Evolutionary conservation across 2,888 invertebrate species (phyloP).

Genomic region (Timandra comae): DNA sequence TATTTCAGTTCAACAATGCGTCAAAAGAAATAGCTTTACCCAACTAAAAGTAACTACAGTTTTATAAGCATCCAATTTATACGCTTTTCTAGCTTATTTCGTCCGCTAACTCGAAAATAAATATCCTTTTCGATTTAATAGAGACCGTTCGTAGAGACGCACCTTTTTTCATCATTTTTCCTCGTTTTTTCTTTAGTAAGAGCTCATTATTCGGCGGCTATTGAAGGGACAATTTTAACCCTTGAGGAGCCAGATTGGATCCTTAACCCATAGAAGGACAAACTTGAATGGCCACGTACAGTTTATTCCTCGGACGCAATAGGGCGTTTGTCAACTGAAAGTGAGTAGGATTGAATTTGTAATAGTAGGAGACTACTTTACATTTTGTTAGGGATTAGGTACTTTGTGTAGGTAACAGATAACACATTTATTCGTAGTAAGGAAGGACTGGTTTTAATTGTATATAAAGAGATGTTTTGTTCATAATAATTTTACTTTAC

Average conservation of each 20-base stretch:
- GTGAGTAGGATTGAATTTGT: slow-evolving; percentile 11
- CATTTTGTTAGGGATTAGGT: too few relatives aligned
- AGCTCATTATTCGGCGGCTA: slow-evolving; percentile 30
- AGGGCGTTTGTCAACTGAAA: slow-evolving; percentile 19
- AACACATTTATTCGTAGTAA: too few relatives aligned
- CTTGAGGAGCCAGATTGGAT: slow-evolving; percentile 22
- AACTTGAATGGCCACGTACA: slow-evolving; percentile 31
- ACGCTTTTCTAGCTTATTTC: slow-evolving; percentile 12
- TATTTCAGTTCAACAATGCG: slow-evolving; percentile 3
- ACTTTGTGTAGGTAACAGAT: too few relatives aligned
- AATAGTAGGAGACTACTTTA: too few relatives aligned
- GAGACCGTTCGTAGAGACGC: slow-evolving; percentile 23
- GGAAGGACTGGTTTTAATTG: too few relatives aligned
- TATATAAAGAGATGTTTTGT: too few relatives aligned
- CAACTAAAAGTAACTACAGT: slow-evolving; percentile 10
- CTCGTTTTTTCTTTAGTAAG: slow-evolving; percentile 22
- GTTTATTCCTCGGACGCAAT: slow-evolving; percentile 36
- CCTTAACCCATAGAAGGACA: slow-evolving; percentile 27
- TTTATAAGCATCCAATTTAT: slow-evolving; percentile 12
- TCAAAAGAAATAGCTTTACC: slow-evolving; percentile 1
- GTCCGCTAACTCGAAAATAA: slow-evolving; percentile 25
- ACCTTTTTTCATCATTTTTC: slow-evolving; percentile 26
- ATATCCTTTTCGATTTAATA: slow-evolving; percentile 30
- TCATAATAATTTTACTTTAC: too few relatives aligned
- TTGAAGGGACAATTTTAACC: slow-evolving; percentile 28